phyloP scores from a whole-genome alignment of 2,797 vertebrate genomes.

The Toxotes lorentzi region DNA sequence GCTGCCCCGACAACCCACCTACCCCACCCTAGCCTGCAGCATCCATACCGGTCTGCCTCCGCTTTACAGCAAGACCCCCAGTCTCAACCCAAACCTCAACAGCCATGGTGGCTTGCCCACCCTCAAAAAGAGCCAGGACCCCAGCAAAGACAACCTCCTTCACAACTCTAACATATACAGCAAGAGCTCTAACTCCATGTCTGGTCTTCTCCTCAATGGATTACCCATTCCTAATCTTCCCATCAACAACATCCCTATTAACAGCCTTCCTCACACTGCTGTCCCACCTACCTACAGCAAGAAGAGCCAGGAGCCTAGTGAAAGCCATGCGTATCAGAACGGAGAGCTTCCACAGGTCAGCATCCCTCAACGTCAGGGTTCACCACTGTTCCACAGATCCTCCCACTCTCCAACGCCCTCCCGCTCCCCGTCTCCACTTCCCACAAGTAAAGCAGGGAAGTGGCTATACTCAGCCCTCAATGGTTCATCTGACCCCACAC shows the following conservation, averaged over 20 bases:
- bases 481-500: conserved; percentile 82
- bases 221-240: conserved; percentile 79
- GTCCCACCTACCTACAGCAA: conserved; percentile 72
- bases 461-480: conserved; percentile 85
- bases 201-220: conserved; percentile 72
- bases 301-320: conserved; percentile 73
- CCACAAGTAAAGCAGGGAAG: conserved; percentile 88
- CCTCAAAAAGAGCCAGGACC: conserved; percentile 87
- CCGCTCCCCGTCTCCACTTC: conserved; percentile 82
- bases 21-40: conserved; percentile 95
- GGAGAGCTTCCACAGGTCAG: conserved; percentile 79
- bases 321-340: conserved; percentile 76
- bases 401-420: conserved; percentile 78
- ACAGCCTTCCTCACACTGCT: conserved; percentile 69
- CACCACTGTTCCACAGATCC: conserved; percentile 85
- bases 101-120: conserved; percentile 83
- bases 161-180: conserved; percentile 71
- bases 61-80: conserved; percentile 81
- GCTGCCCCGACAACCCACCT: conserved; percentile 95
- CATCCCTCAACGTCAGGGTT: conserved; percentile 79
- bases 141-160: conserved; percentile 75
- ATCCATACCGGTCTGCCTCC: conserved; percentile 90
- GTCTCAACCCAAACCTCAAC: conserved; percentile 74
- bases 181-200: conserved; percentile 77
- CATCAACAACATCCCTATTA: conserved; percentile 80